A percentile compares a stretch with the other conserved stretches of the same genome.
These are phyloP conservation scores for Mactromeris polynyma DNA, from an alignment of 2,888 invertebrate genomes.

Conservation along the genomic window DNA sequence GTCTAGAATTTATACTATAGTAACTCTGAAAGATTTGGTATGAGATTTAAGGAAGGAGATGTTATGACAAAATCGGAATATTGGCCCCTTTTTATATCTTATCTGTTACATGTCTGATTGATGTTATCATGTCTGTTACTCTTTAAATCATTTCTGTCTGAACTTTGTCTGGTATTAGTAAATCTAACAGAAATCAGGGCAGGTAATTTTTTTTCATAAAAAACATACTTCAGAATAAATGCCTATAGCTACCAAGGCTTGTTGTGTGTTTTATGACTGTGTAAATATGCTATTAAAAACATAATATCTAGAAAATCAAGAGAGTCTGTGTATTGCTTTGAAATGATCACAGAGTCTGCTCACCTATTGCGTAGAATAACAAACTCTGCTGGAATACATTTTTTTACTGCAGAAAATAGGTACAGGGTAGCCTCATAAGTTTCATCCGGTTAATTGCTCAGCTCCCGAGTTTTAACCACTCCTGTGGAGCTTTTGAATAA, in stretches of 20 bases:
- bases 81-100: not conserved
- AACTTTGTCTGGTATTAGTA: not conserved
- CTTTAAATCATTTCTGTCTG: not conserved
- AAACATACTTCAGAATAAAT: not conserved
- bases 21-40: too few relatives aligned
- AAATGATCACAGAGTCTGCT: not conserved
- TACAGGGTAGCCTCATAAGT: not conserved
- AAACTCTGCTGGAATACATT: not conserved
- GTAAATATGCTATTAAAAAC: slow-evolving; percentile 18
- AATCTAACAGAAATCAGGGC: not conserved
- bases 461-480: too few relatives aligned
- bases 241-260: not conserved
- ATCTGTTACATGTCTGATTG: not conserved
- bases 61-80: not conserved
- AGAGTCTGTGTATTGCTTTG: slow-evolving; percentile 16
- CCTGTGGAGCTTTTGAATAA: not conserved
- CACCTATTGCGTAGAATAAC: slow-evolving; percentile 13
- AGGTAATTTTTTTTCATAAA: slow-evolving; percentile 3
- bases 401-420: not conserved
- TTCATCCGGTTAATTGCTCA: too few relatives aligned
- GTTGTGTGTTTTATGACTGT: not conserved
- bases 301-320: not conserved
- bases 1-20: too few relatives aligned
- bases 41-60: too few relatives aligned
- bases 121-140: not conserved